phyloP scores from a whole-genome alignment of 2,797 vertebrate species.

The Scomberomorus guttatus region DNA sequence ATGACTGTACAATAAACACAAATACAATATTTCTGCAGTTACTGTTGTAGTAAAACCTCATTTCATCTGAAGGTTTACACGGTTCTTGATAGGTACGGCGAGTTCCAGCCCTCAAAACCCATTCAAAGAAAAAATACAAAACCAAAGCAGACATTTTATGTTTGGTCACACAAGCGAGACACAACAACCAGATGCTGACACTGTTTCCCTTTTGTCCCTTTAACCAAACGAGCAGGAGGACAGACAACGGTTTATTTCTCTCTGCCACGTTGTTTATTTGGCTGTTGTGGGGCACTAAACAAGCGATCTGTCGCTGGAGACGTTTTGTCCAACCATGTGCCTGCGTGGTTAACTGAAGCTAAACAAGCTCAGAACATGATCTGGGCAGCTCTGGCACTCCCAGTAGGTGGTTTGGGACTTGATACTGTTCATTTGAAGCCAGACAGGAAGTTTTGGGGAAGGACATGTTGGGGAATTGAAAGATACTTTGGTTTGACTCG shows the following conservation, averaged over 20 bases:
- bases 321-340: conserved; percentile 58
- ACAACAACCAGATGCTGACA: conserved; percentile 64
- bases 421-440: conserved; percentile 57
- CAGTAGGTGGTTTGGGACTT: conserved; percentile 55
- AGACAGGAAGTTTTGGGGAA: conserved; percentile 47
- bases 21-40: not conserved
- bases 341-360: conserved; percentile 52
- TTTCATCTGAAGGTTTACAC: conserved; percentile 46
- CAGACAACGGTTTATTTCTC: conserved; percentile 60
- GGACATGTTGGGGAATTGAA: conserved; percentile 34
- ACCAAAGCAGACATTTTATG: conserved; percentile 55
- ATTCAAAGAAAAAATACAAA: conserved; percentile 47
- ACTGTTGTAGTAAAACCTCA: conserved; percentile 2
- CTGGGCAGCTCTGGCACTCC: conserved; percentile 23
- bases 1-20: not conserved
- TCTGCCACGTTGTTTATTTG: conserved; percentile 73
- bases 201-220: conserved; percentile 44
- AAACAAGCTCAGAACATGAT: conserved; percentile 73
- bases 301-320: conserved; percentile 67
- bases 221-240: conserved; percentile 2
- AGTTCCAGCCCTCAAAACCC: conserved; percentile 46
- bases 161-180: conserved; percentile 56
- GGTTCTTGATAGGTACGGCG: conserved; percentile 32
- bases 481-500: conserved; percentile 16
- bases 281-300: conserved; percentile 66